These are phyloP conservation scores for human (Homo sapiens) DNA, from an alignment of 2,113 vertebrate genomes.

Conservation along the genomic window DNA sequence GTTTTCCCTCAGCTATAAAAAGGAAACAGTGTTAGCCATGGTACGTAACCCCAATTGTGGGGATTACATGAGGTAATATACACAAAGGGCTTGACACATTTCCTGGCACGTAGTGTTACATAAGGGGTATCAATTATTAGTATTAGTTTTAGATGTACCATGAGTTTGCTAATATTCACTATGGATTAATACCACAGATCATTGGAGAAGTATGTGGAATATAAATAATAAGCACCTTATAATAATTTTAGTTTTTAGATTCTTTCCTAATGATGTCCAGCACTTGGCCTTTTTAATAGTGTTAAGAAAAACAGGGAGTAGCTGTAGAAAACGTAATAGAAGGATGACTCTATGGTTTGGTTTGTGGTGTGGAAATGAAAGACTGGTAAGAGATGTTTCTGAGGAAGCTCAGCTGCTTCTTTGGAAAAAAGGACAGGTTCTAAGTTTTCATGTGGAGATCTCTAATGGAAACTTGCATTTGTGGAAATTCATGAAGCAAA, in stretches of 20 bases:
- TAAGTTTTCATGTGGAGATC: neutral
- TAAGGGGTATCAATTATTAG: neutral
- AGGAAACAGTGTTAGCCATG: neutral
- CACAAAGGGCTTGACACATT: neutral
- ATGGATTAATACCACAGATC: neutral
- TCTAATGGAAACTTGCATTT: neutral
- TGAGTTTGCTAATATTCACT: neutral
- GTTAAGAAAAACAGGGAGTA: neutral
- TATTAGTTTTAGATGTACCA: neutral
- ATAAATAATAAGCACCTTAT: neutral
- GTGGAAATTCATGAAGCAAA: neutral
- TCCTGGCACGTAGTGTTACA: neutral
- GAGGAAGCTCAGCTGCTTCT: neutral
- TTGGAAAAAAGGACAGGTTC: neutral
- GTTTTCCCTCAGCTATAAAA: neutral
- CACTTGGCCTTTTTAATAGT: neutral
- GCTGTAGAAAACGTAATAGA: neutral
- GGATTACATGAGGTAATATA: neutral
- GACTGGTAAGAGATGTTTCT: neutral
- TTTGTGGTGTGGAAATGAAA: neutral
- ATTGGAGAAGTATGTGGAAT: neutral
- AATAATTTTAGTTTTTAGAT: conserved; percentile 31
- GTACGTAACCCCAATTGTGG: neutral
- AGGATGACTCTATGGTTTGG: neutral
- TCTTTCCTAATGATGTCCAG: neutral